phyloP scores from a whole-genome alignment of 2,888 invertebrate genomes.

The Chelonus formosanus region DNA sequence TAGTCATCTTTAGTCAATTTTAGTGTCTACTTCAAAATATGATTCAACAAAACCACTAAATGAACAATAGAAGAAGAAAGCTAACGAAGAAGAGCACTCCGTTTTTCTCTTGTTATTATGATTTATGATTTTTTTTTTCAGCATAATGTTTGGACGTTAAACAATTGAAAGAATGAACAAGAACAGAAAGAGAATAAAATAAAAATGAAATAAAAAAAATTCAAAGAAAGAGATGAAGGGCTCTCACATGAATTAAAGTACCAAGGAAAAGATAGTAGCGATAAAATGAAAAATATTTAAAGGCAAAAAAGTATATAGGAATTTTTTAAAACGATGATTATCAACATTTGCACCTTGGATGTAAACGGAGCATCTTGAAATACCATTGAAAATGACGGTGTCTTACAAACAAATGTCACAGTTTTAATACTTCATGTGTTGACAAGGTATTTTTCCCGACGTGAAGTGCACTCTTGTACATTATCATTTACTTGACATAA shows the following conservation, averaged over 20 bases:
- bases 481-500: too few species aligned
- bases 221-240: background rate
- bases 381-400: too few species aligned
- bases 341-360: slow-evolving; percentile 24
- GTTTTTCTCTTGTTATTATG: slow-evolving; percentile 29
- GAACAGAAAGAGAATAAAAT: background rate
- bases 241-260: slow-evolving; percentile 27
- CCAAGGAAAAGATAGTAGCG: slow-evolving; percentile 46
- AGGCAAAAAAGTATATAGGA: slow-evolving; percentile 23
- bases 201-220: background rate
- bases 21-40: background rate
- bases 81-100: slow-evolving; percentile 30
- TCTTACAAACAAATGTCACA: too few species aligned
- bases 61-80: slow-evolving; percentile 19
- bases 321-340: too few species aligned
- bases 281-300: slow-evolving; percentile 33
- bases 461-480: too few species aligned
- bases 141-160: background rate
- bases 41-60: slow-evolving; percentile 3
- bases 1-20: too few species aligned
- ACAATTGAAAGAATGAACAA: slow-evolving; percentile 1
- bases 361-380: too few species aligned
- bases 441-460: too few species aligned
- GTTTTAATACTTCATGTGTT: too few species aligned
- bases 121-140: background rate